A percentile compares a stretch with the other conserved stretches of the same genome.
phyloP scores from a whole-genome alignment of 2,797 vertebrate species.

The Artibeus jamaicensis region DNA sequence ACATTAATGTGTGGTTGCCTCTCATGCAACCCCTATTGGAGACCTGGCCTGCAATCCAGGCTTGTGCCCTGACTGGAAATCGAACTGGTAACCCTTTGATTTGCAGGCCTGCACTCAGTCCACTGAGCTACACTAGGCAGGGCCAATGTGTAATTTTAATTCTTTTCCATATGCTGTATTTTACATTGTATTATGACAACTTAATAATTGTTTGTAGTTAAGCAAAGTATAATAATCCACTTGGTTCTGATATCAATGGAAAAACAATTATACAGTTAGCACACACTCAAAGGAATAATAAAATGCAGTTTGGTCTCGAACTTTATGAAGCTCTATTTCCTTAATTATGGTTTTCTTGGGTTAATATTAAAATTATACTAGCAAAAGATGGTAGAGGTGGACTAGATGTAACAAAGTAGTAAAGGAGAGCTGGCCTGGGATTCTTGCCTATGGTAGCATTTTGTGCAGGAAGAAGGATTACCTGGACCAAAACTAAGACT shows the following conservation, averaged over 20 bases:
- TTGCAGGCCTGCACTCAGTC: no score
- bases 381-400: background rate
- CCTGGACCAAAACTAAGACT: background rate
- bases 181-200: background rate
- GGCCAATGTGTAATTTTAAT: background rate
- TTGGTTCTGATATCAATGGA: background rate
- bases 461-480: background rate
- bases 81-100: no score
- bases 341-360: constrained; percentile 38
- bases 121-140: no score
- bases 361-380: constrained; percentile 10
- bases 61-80: no score
- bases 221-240: background rate
- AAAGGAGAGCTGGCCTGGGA: background rate
- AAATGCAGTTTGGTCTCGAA: background rate
- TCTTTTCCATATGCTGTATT: background rate
- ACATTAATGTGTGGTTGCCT: no score
- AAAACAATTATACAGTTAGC: background rate
- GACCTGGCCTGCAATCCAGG: no score
- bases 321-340: constrained; percentile 14
- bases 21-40: no score
- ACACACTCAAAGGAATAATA: background rate
- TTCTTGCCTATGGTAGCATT: background rate
- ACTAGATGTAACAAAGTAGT: background rate
- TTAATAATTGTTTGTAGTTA: background rate